Base-by-base conservation (phyloP, 92 coral and sea anemone species). In the Porites divaricata region DNA sequence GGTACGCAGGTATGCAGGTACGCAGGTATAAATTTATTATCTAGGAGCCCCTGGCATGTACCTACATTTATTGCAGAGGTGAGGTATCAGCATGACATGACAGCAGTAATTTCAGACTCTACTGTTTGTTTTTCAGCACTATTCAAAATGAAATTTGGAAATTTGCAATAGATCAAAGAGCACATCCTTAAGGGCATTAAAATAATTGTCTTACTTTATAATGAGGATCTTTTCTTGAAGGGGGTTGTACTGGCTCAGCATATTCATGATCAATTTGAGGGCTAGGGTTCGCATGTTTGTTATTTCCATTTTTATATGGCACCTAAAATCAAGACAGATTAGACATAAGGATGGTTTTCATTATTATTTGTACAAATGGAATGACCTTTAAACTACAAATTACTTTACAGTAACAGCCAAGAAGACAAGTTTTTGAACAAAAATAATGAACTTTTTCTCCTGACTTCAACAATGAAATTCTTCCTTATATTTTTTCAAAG, bases 281-380 rank as follows among this genome's bases (percentile, higher is more conserved):
- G 35, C 79, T 82, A 51, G 79, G 24, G 21, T 23, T 23, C 16
- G 7, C 64, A 61, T 72, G 71, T 9, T 49, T 82, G 50, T 72
- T 82, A 9, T 63, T 82, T n/a, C 79, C 86, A 62, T 72, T 72
- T 26, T 82, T 82, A 15, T 71, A 82, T 59, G 86, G 86, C 59
- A 82, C 86, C 86, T 82, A 22, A 49, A 62, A 14, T 5, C 2
- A 69, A 7, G 11, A 26, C 56, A 25, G 20, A 73, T 45, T 28
- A 9, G 16, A 54, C 12, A 15, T 54, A 54, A 54, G 59, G 16
- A 54, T 35, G 45, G 45, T 35, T 35, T 35, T 35, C 45, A 35
- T 6, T 35, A 35, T 35, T 28, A n/a, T n/a, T 11, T 54, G 14
- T 54, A 11, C 16, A 2, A 15, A 54, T 9, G 59, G 16, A 54